phyloP scores from a whole-genome alignment of 2,797 vertebrate species.

The Crenichthys baileyi region DNA sequence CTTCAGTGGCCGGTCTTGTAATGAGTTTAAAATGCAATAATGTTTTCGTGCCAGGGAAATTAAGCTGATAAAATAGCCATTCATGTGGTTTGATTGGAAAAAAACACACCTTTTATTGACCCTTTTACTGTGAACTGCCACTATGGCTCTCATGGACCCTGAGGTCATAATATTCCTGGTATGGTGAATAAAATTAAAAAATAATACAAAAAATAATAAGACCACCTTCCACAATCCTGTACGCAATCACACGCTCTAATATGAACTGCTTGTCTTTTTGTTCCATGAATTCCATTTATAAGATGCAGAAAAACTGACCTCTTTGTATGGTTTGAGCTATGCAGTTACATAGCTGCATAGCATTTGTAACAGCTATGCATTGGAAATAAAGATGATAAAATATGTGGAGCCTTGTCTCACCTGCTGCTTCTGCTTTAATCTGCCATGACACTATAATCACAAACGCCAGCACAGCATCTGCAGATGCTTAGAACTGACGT shows the following conservation, averaged over 20 bases:
- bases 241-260: constrained; percentile 52
- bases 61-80: constrained; percentile 21
- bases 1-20: constrained; percentile 35
- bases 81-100: constrained; percentile 10
- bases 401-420: not conserved
- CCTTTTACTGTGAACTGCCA: constrained; percentile 24
- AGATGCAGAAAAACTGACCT: constrained; percentile 23
- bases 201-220: constrained; percentile 56
- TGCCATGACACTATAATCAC: not conserved
- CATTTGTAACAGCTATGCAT: not conserved
- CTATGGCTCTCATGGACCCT: constrained; percentile 21
- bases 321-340: not conserved
- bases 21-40: constrained; percentile 33
- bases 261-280: constrained; percentile 50
- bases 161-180: constrained; percentile 29
- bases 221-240: constrained; percentile 47
- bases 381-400: not conserved
- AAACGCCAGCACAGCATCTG: not conserved
- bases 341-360: not conserved
- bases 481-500: not conserved
- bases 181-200: no score
- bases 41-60: constrained; percentile 27
- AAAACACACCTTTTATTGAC: constrained; percentile 39
- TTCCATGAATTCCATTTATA: constrained; percentile 18
- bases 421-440: not conserved